Base-by-base conservation (phyloP, 2,797 vertebrate genomes). In the Hippoglossus hippoglossus region DNA sequence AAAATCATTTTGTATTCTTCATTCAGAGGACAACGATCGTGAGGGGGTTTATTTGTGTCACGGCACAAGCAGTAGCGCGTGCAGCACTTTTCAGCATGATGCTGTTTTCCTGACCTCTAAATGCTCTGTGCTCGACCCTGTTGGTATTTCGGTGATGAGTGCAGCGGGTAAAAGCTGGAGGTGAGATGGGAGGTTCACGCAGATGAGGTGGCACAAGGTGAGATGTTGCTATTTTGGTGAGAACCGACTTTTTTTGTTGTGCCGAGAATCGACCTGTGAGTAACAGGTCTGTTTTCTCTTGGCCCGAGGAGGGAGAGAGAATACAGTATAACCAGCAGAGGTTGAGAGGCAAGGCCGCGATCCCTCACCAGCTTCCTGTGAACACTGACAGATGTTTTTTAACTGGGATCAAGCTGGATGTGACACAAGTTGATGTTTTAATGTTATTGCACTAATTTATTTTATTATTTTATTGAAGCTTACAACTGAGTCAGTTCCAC, bases 181-280 rank as follows among this genome's bases (percentile, higher is more conserved):
- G 53, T 49, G 53, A 52, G 67, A 36, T 53, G 31, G 47, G 61
- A 75, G 57, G 67, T 71, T 67, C 39, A 81, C 59, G 73, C 56
- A 75, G 49, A 77, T 73, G 58, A 76, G 47, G 34, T 39, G n/a
- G 56, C 39, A 25, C 22, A 24, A 69, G 58, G 75, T 72, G 62
- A 67, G 56, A 39, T 63, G 52, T 62, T 81, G 56, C 76, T 82
- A 75, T 84, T 84, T 72, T 51, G 50, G 80, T 72, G 13, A 36
- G 51, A 64, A 60, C 16, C 21, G 51, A 10, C 55, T 36, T 70
- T 75, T 67, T 67, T 80, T 21, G n/a, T 49, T 58, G 53, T 69
- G 72, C 54, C 74, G 53, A 81, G 69, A 76, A 80, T 70, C 77
- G 71, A 77, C 25, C 2, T 78, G 60, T 66, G 58, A 65, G 55